A percentile compares a stretch with the other conserved stretches of the same genome.
Evolutionary conservation across 2,888 invertebrate species (phyloP).

Genomic region (Dicranocentrus wangi): DNA sequence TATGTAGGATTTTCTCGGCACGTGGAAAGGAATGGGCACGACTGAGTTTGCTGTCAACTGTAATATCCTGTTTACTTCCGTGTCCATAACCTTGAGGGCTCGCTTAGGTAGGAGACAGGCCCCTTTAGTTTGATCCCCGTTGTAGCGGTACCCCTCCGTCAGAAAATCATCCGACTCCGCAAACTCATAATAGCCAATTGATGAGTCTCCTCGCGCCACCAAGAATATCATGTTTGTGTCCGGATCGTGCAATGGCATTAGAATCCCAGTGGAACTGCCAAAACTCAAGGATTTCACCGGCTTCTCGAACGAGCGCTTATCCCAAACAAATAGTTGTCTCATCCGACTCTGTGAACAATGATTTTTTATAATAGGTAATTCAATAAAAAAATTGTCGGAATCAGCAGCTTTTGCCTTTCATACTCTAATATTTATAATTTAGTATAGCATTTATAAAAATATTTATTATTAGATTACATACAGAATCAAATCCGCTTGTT

Average conservation of each 20-base stretch:
- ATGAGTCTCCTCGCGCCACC: conserved; percentile 95
- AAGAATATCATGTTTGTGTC: conserved; percentile 97
- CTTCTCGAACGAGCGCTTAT: conserved; percentile 88
- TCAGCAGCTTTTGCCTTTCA: conserved; percentile 2
- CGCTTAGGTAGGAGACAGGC: conserved; percentile 93
- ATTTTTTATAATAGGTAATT: conserved; percentile 11
- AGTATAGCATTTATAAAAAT: too few species aligned
- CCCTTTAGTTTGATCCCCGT: conserved; percentile 90
- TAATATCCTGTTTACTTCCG: conserved; percentile 93
- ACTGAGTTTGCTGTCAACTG: conserved; percentile 90
- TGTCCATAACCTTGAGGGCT: conserved; percentile 95
- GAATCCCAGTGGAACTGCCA: conserved; percentile 77
- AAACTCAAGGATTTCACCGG: conserved; percentile 75
- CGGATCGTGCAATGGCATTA: conserved; percentile 93
- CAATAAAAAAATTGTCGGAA: background rate
- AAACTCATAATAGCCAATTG: conserved; percentile 91
- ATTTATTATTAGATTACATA: conserved; percentile 73
- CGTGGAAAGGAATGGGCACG: conserved; percentile 95
- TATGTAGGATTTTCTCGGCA: conserved; percentile 92
- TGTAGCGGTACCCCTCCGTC: conserved; percentile 82
- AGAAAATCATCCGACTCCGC: conserved; percentile 90
- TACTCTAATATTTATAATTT: too few species aligned
- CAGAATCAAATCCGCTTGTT: conserved; percentile 91
- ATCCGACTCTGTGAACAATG: conserved; percentile 80
- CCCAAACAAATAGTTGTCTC: conserved; percentile 91